These are phyloP conservation scores for Diabrotica balteata DNA, from an alignment of 2,888 invertebrate genomes.

Conservation along the genomic window DNA sequence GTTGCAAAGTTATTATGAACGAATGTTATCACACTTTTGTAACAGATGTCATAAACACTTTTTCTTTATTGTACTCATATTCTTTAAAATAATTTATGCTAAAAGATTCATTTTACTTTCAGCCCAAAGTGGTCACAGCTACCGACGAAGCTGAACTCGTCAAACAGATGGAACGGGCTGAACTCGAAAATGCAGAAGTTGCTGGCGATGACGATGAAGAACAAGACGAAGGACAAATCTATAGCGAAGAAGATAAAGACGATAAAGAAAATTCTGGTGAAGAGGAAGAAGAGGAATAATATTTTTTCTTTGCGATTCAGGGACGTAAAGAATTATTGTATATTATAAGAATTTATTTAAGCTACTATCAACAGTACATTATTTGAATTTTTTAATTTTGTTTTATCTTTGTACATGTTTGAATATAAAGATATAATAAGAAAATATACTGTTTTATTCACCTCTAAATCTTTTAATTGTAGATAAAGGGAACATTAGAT, in stretches of 20 bases:
- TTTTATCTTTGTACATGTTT: slow-evolving; percentile 3
- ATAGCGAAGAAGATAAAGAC: slow-evolving; percentile 43
- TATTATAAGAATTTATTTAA: slow-evolving; percentile 1
- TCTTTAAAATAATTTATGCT: too few species aligned
- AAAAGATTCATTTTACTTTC: slow-evolving; percentile 12
- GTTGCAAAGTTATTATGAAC: too few species aligned
- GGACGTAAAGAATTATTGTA: background rate
- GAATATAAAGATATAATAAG: slow-evolving; percentile 4
- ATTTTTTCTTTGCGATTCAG: background rate
- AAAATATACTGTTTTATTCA: too few species aligned
- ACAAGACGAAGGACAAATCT: slow-evolving; percentile 64
- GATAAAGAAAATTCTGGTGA: slow-evolving; percentile 30
- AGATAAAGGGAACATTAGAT: too few species aligned
- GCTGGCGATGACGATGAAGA: slow-evolving; percentile 88
- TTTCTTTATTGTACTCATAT: too few species aligned
- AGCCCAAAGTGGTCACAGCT: slow-evolving; percentile 96
- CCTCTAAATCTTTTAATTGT: too few species aligned
- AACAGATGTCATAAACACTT: too few species aligned
- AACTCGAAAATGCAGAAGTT: slow-evolving; percentile 93
- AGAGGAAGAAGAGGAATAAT: slow-evolving; percentile 28
- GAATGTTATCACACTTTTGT: too few species aligned
- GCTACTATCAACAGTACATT: background rate
- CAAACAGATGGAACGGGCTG: slow-evolving; percentile 91
- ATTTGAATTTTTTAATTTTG: background rate
- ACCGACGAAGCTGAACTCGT: slow-evolving; percentile 96